Evolutionary conservation across 2,113 vertebrate species (phyloP).

Genomic region (Corythornis vintsioides): DNA sequence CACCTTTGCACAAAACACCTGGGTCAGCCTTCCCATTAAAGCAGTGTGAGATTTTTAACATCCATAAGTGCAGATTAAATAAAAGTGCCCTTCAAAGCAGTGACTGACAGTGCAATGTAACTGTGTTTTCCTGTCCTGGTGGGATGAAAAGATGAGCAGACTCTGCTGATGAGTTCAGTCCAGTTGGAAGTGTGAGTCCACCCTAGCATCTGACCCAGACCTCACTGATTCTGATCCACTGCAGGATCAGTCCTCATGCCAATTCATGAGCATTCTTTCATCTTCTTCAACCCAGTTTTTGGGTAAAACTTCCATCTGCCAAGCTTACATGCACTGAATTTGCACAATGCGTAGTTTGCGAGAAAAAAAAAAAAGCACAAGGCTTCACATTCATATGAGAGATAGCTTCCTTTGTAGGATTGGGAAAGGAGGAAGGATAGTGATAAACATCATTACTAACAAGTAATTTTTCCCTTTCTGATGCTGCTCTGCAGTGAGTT

Average conservation of each 20-base stretch:
- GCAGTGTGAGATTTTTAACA: not conserved
- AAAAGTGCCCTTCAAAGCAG: constrained; percentile 49
- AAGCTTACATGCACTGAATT: not conserved
- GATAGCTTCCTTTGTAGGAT: constrained; percentile 27
- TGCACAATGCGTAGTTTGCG: not conserved
- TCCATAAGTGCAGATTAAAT: constrained; percentile 20
- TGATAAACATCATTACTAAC: constrained; percentile 60
- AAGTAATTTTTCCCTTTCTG: constrained; percentile 63
- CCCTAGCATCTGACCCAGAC: not conserved
- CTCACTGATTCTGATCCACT: not conserved
- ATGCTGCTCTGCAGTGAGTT: constrained; percentile 46
- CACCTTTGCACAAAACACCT: not conserved
- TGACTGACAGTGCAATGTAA: not conserved
- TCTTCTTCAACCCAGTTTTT: not conserved
- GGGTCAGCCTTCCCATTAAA: constrained; percentile 14
- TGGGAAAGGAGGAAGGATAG: constrained; percentile 31
- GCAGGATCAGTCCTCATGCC: rapidly evolving
- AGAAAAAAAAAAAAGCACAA: not conserved
- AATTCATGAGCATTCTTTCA: not conserved
- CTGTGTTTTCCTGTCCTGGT: constrained; percentile 41
- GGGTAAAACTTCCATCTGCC: not conserved
- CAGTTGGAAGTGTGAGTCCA: not conserved
- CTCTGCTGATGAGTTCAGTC: not conserved
- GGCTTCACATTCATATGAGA: not conserved
- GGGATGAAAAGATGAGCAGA: constrained; percentile 4